Percentiles rank a stretch among this genome's conserved stretches.
Conservation (phyloP, 1,140 invertebrate species). For the Drosophila rufa region DNA sequence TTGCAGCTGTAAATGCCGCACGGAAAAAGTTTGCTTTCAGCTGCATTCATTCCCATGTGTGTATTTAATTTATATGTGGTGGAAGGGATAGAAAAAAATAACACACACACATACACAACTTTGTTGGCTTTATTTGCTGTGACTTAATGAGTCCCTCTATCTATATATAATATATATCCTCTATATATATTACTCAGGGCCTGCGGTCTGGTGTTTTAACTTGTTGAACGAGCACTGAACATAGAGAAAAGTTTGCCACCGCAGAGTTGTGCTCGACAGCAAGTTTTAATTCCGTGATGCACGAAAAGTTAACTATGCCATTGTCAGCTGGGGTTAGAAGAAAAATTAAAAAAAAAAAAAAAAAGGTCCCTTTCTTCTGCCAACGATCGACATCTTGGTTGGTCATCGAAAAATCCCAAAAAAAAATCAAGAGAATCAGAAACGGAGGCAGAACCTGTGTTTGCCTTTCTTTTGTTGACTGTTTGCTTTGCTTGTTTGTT, state of each 20-base stretch:
- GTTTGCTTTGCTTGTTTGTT: slow-evolving; percentile 29
- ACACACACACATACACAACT: background rate
- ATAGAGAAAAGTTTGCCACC: slow-evolving; percentile 43
- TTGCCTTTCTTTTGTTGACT: slow-evolving; percentile 39
- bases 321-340: slow-evolving; percentile 18
- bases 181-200: slow-evolving; percentile 1
- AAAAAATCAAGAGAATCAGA: too few species aligned
- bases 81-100: background rate
- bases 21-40: slow-evolving; percentile 17
- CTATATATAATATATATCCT: background rate
- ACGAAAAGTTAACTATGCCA: slow-evolving; percentile 25
- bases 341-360: too few species aligned
- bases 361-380: too few species aligned
- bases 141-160: slow-evolving; percentile 18
- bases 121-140: slow-evolving; percentile 24
- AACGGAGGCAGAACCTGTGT: slow-evolving; percentile 1
- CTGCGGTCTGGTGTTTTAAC: slow-evolving; percentile 30
- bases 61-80: slow-evolving; percentile 6
- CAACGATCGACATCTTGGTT: too few species aligned
- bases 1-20: slow-evolving; percentile 18
- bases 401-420: background rate
- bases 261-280: slow-evolving; percentile 50
- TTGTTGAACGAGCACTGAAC: slow-evolving; percentile 13
- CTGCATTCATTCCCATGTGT: slow-evolving; percentile 12
- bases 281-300: slow-evolving; percentile 53